Percentiles rank a stretch among this genome's conserved stretches.
phyloP scores from a whole-genome alignment of 2,888 invertebrate genomes.

The Lasioglossum pauxillum region DNA sequence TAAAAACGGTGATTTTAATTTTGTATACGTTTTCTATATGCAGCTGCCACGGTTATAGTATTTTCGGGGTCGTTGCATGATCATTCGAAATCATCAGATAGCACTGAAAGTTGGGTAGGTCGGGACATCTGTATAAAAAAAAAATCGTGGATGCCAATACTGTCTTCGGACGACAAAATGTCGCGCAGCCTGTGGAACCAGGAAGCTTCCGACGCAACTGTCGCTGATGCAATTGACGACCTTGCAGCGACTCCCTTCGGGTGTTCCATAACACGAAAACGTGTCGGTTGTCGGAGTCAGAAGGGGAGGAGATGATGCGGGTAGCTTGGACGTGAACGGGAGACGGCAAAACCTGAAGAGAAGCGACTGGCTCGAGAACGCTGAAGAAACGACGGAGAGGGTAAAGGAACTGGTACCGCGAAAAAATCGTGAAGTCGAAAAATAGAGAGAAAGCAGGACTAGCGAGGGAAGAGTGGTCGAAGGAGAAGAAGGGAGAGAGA shows the following conservation, averaged over 20 bases:
- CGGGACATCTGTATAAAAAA: background rate
- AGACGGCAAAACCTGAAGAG: conserved; percentile 33
- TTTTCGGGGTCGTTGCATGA: no score
- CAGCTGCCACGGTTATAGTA: no score
- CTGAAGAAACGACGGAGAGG: background rate
- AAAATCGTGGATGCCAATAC: background rate
- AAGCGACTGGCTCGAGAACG: background rate
- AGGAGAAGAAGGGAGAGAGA: background rate
- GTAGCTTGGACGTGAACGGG: conserved; percentile 14
- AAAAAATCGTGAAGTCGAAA: background rate
- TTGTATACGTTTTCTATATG: no score
- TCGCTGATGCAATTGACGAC: conserved; percentile 66
- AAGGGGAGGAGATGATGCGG: conserved; percentile 23
- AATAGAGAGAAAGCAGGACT: background rate
- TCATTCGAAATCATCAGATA: background rate
- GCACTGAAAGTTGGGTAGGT: no score
- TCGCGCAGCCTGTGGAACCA: conserved; percentile 28
- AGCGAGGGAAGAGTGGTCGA: background rate
- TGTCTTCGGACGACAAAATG: background rate
- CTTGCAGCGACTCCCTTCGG: conserved; percentile 62
- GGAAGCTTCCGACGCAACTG: conserved; percentile 52
- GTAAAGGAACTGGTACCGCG: background rate
- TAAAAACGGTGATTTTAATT: no score
- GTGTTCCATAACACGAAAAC: conserved; percentile 69
- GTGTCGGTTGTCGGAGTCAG: conserved; percentile 55